Base-by-base conservation (phyloP, 2,888 invertebrate species). In the Octonoba sinensis region DNA sequence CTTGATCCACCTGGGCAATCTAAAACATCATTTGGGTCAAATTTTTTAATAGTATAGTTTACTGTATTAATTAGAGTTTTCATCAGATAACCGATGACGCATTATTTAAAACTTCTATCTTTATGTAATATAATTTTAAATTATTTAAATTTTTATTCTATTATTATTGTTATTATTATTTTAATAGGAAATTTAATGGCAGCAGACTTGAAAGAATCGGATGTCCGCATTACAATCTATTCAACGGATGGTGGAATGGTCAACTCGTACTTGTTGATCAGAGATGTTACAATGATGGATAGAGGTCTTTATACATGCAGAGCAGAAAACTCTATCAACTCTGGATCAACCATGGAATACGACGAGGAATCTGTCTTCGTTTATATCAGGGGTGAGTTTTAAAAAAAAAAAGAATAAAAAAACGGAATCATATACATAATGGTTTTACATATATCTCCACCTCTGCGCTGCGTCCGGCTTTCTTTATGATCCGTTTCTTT, bases 341-440 rank as follows among this genome's bases (percentile, higher is more conserved):
- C 69, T 1, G 76, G 74, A 15, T 12, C 15, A 18, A 46, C 54
- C 3, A 27, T 44, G 18, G 51, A 62, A 18, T 60, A 56, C 15
- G 76, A 82, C 36, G 82, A 82, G 44, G 67, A 82, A 46, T 76
- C 82, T 6, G 72, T 76, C 8, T 82, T 75, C 36, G 82, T 76
- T 18, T 24, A 71, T 36, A 76, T 71, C 8, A 67, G 72, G 72
- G 82, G 82, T 82, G 56, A 82, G 47, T 64, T 0, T 15, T 3
- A 56, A n/a, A n/a, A n/a, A n/a, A n/a, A n/a, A n/a, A n/a, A n/a
- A n/a, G n/a, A 62, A 24, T 57, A 20, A 1, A 22, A 57, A 57
- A 57, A 18, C 57, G 18, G 6, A 57, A 57, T 22, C 18, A 56
- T 56, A 15, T 27, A 27, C 3, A 60, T 60, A 27, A 60, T 27